Conservation (phyloP, 2,113 vertebrate genomes). For the Burhinus bistriatus region DNA sequence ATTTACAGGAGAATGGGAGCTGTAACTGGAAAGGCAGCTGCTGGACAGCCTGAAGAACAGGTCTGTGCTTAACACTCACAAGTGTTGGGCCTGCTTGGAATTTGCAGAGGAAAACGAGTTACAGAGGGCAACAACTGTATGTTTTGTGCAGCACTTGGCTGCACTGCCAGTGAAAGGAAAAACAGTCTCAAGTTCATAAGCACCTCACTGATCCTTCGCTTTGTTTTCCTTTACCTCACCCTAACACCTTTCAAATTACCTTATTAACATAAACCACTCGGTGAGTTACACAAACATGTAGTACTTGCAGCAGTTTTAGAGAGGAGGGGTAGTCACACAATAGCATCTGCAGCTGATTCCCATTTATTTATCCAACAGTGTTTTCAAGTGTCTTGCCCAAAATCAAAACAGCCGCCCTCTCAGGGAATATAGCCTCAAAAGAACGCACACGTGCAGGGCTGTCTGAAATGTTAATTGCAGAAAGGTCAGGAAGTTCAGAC, state of each 20-base stretch:
- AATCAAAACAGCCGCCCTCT: neutral
- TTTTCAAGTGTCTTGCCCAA: conserved; percentile 10
- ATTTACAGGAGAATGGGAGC: neutral
- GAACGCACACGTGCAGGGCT: neutral
- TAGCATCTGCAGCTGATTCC: conserved; percentile 18
- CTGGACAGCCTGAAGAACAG: neutral
- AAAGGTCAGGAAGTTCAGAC: conserved; percentile 8
- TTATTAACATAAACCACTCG: neutral
- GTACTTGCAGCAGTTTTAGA: neutral
- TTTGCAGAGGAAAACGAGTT: neutral
- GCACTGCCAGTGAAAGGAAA: neutral
- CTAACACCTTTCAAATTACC: conserved; percentile 40
- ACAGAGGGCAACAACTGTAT: neutral
- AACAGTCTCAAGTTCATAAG: conserved; percentile 1
- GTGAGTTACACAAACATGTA: neutral
- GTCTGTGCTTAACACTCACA: neutral
- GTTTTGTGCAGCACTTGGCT: conserved; percentile 2
- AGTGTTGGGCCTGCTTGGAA: conserved; percentile 3
- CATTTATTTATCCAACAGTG: conserved; percentile 30
- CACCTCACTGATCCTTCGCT: neutral
- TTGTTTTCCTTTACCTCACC: conserved; percentile 54
- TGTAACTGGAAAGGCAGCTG: neutral
- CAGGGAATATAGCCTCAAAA: neutral
- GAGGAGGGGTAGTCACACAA: conserved; percentile 1
- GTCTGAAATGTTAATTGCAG: conserved; percentile 46